Evolutionary conservation across 2,797 vertebrate species (phyloP), one percentile per base, ranked within the genome.

Genomic region (Staurois parvus): DNA sequence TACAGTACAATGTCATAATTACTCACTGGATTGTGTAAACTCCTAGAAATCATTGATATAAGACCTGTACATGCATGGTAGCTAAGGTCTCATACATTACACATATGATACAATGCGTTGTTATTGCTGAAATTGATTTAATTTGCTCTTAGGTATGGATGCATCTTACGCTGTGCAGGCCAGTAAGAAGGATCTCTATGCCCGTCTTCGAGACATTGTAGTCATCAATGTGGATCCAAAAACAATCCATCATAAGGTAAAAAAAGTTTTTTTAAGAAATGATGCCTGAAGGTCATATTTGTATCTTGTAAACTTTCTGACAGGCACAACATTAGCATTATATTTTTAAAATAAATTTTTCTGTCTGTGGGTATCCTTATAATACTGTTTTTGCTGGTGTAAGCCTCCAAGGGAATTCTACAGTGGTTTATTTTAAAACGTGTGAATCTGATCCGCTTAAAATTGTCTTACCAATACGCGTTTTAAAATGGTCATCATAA

Each of bases 201-300:
- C 97, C 37, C 93, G 96, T 56, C 94, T 99, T 4, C 90, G 91
- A 72, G 96, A 99, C 81, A 95, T 99, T 72, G 76, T 97, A 9
- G 91, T 99, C 76, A 94, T 93, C 1, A 95, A 99, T 40, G 94
- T 94, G 13, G 97, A 99, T 91, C 94, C 95, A 1, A 89, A 92
- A 85, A 96, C 95, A 70, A 76, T 97, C 90, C 97, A 99, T 91
- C 96, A 95, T 91, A 97, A 99, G 96, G 98, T 96, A 90, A 95
- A 91, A 84, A 0, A 30, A n/a, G 6, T 24, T 29, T 11, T 42
- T 52, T 13, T 26, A 28, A 66, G 64, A 59, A 59, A 59, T n/a
- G 19, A 24, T 59, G n/a, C 52, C 21, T 52, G 13, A 52, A 52
- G 17, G 48, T 19, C 48, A 52, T 17, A 52, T 19, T 52, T 52